Evolutionary conservation across 1,140 invertebrate species (phyloP).

Genomic region (Harpegnathos saltator): DNA sequence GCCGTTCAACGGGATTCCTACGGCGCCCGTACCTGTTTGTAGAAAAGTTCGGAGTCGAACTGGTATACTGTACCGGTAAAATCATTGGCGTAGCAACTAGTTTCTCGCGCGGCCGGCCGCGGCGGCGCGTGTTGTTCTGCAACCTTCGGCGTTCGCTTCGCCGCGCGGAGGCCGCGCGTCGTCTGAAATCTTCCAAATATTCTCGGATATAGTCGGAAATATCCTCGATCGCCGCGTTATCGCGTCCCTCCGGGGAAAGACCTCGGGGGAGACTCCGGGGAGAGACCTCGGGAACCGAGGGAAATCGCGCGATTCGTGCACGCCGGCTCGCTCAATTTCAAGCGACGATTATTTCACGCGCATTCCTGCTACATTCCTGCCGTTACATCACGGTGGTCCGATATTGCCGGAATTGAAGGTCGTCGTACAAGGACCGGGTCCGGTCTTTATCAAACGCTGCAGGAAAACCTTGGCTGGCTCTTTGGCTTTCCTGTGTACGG

Average conservation of each 20-base stretch:
- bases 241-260: too few species aligned
- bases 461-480: slow-evolving; percentile 23
- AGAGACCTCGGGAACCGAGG: too few species aligned
- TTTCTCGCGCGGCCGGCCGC: not conserved
- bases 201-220: too few species aligned
- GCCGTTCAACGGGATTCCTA: slow-evolving; percentile 18
- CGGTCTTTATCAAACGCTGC: slow-evolving; percentile 5
- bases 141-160: not conserved
- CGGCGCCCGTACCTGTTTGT: slow-evolving; percentile 15
- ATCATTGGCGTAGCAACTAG: slow-evolving; percentile 30
- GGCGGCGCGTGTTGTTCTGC: too few species aligned
- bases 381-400: not conserved
- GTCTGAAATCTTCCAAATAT: too few species aligned
- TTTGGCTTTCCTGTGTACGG: slow-evolving; percentile 5
- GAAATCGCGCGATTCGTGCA: too few species aligned
- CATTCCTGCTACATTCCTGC: not conserved
- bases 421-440: not conserved
- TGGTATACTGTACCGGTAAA: slow-evolving; percentile 18
- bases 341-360: not conserved
- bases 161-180: too few species aligned
- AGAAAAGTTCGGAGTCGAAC: slow-evolving; percentile 28
- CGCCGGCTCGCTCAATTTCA: slow-evolving; percentile 2
- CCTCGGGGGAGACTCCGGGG: too few species aligned
- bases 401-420: slow-evolving; percentile 26
- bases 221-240: too few species aligned